A percentile compares a stretch with the other conserved stretches of the same genome.
phyloP scores from a whole-genome alignment of 2,888 invertebrate species.

The Drosophila buzzatii region DNA sequence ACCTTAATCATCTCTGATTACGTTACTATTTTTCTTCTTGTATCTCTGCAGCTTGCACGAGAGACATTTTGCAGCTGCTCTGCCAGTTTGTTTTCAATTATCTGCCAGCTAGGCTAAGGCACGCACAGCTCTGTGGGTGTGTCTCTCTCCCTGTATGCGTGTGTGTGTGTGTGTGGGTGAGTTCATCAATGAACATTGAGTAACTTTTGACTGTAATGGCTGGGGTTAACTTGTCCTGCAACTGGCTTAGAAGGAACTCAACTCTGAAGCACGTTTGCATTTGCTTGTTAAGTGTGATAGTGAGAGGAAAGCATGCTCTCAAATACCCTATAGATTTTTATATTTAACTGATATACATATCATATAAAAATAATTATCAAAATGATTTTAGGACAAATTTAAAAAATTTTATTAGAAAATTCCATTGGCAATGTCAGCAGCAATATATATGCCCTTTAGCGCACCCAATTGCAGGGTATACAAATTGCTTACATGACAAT shows the following conservation, averaged over 20 bases:
- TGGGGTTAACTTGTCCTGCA: conserved; percentile 24
- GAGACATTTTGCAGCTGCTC: conserved; percentile 28
- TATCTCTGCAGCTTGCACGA: neutral
- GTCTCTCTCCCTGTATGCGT: neutral
- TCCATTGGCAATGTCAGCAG: neutral
- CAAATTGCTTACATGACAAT: conserved; percentile 19
- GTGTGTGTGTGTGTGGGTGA: conserved; percentile 4
- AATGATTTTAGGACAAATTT: neutral
- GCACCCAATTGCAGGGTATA: neutral
- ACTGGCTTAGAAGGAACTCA: conserved; percentile 32
- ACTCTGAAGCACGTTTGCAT: conserved; percentile 60
- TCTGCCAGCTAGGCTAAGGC: conserved; percentile 41
- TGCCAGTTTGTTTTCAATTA: conserved; percentile 66
- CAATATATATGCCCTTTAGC: neutral
- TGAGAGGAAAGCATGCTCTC: neutral
- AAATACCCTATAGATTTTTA: conserved; percentile 20
- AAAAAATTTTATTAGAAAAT: neutral
- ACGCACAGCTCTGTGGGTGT: conserved; percentile 29
- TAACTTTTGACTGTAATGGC: conserved; percentile 50
- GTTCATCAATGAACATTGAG: conserved; percentile 65
- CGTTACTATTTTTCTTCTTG: neutral
- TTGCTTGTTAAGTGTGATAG: conserved; percentile 37
- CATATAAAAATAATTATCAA: too few species aligned
- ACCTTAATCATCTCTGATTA: conserved; percentile 11
- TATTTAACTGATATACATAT: neutral